These are phyloP conservation scores for Elymnias hypermnestra DNA, from an alignment of 1,140 invertebrate species.

Conservation along the genomic window DNA sequence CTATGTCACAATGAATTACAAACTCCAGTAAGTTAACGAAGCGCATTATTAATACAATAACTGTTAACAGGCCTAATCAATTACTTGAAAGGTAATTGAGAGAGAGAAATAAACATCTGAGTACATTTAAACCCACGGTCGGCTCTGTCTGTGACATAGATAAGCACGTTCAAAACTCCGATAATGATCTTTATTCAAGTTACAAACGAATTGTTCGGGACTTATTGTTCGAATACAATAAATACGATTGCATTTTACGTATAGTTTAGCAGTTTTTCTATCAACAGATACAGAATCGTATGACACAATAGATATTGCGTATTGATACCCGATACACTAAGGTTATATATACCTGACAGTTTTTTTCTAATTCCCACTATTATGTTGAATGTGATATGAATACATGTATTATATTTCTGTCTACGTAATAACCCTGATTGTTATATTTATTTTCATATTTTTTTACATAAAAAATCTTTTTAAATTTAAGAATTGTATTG, in stretches of 20 bases:
- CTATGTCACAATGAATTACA: background rate
- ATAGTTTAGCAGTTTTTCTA: constrained; percentile 46
- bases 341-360: constrained; percentile 66
- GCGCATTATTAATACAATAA: constrained; percentile 2
- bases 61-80: constrained; percentile 16
- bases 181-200: constrained; percentile 71
- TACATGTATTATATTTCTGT: constrained; percentile 49
- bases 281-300: constrained; percentile 53
- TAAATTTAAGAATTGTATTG: too few relatives aligned
- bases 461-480: too few relatives aligned
- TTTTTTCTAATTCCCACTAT: constrained; percentile 35
- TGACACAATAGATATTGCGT: constrained; percentile 62
- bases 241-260: constrained; percentile 67
- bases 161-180: constrained; percentile 48
- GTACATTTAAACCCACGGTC: constrained; percentile 40
- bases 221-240: constrained; percentile 47
- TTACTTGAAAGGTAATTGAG: constrained; percentile 31
- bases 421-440: constrained; percentile 27
- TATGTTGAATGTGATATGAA: constrained; percentile 33
- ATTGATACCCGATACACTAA: constrained; percentile 65
- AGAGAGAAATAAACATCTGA: constrained; percentile 48
- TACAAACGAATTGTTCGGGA: constrained; percentile 55
- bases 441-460: constrained; percentile 1
- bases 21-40: background rate
- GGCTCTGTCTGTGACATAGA: constrained; percentile 35